phyloP scores from a whole-genome alignment of 2,888 invertebrate genomes.

The Pteria penguin region DNA sequence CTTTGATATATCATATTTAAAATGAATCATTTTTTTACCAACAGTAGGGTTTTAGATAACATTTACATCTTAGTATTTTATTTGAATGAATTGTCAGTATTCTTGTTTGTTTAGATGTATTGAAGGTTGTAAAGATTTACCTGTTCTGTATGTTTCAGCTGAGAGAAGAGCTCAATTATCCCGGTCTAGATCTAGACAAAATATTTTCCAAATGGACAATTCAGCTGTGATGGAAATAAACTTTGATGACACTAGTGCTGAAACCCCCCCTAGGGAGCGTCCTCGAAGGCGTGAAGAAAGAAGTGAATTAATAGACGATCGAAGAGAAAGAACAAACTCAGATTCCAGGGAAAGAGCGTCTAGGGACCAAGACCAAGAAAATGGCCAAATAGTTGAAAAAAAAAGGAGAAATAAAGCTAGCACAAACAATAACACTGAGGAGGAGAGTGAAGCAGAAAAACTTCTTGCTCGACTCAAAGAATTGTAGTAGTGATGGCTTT shows the following conservation, averaged over 20 bases:
- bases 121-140: too few species aligned
- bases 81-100: too few species aligned
- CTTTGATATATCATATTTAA: too few species aligned
- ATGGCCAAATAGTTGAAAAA: constrained; percentile 10
- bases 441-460: constrained; percentile 73
- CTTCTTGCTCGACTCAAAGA: constrained; percentile 72
- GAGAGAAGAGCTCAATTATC: constrained; percentile 94
- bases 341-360: not conserved
- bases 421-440: constrained; percentile 33
- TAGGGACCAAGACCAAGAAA: not conserved
- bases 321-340: constrained; percentile 5
- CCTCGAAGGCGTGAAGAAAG: constrained; percentile 7
- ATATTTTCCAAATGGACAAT: constrained; percentile 67
- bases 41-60: too few species aligned
- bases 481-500: constrained; percentile 51
- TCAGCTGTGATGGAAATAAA: constrained; percentile 74
- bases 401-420: constrained; percentile 29
- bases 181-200: constrained; percentile 88
- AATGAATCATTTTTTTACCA: too few species aligned
- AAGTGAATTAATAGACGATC: constrained; percentile 25
- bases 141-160: constrained; percentile 85
- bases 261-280: constrained; percentile 37
- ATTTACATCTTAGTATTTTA: too few species aligned
- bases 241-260: constrained; percentile 65
- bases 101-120: too few species aligned